phyloP scores from a whole-genome alignment of 1,140 invertebrate genomes.

The Marisa cornuarietis region DNA sequence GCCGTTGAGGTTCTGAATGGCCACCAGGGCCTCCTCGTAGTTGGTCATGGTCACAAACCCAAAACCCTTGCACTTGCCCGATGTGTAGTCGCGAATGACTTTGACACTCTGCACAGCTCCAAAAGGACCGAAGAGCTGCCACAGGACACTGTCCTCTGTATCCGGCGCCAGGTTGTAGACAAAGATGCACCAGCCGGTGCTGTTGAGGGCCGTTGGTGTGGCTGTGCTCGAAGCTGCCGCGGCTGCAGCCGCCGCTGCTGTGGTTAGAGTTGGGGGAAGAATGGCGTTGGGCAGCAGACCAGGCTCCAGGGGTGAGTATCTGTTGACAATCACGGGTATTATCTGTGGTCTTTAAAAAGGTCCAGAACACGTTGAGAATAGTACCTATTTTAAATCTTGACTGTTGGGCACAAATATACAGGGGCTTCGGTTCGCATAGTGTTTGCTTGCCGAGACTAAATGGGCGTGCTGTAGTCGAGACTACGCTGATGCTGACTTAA shows the following conservation, averaged over 20 bases:
- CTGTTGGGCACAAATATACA: too few relatives aligned
- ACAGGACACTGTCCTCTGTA: conserved; percentile 97
- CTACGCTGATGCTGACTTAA: too few relatives aligned
- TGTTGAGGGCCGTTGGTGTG: conserved; percentile 54
- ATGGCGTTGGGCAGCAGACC: conserved; percentile 43
- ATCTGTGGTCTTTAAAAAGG: too few relatives aligned
- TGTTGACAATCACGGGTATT: conserved; percentile 21
- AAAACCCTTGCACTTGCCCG: conserved; percentile 99
- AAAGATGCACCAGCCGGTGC: conserved; percentile 91
- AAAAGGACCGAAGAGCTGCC: conserved; percentile 99
- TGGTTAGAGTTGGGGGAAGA: conserved; percentile 49
- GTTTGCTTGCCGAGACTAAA: too few relatives aligned
- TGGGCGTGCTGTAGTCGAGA: too few relatives aligned
- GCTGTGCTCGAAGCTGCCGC: conserved; percentile 44
- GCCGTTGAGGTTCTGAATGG: conserved; percentile 97
- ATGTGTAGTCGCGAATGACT: conserved; percentile 93
- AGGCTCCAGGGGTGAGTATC: conserved; percentile 63
- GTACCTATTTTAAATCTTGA: too few relatives aligned
- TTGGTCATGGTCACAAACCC: conserved; percentile 99
- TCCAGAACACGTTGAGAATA: too few relatives aligned
- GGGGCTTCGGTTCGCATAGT: too few relatives aligned
- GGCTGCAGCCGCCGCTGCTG: conserved; percentile 45
- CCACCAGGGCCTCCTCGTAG: conserved; percentile 97
- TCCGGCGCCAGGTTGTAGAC: conserved; percentile 98
- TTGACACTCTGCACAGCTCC: conserved; percentile 98